Evolutionary conservation across 2,888 invertebrate genomes (phyloP).

Genomic region (Epinotia ramella): DNA sequence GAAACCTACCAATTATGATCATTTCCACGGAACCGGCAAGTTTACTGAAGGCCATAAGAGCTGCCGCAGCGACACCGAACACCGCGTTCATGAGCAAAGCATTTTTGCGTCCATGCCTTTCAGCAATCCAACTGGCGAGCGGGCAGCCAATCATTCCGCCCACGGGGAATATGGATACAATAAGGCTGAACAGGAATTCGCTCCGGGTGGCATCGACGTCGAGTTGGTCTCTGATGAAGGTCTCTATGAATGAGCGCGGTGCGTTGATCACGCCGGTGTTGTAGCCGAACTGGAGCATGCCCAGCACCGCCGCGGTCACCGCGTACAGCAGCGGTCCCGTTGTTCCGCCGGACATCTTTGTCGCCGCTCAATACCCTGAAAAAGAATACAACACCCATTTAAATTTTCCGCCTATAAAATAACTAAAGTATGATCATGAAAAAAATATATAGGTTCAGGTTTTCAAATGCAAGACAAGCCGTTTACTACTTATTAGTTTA

Average conservation of each 20-base stretch:
- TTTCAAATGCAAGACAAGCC: too few species aligned
- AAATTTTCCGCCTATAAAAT: background rate
- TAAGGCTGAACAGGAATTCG: conserved; percentile 86
- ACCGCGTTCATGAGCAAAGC: conserved; percentile 87
- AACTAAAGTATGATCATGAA: too few species aligned
- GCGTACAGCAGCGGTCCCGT: conserved; percentile 87
- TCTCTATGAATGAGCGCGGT: conserved; percentile 86
- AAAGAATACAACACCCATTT: conserved; percentile 49
- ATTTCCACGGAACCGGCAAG: conserved; percentile 87
- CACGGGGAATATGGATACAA: conserved; percentile 91
- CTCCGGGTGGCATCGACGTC: conserved; percentile 74
- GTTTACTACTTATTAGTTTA: too few species aligned
- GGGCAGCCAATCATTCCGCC: conserved; percentile 93
- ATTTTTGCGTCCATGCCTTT: conserved; percentile 88
- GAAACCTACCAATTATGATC: conserved; percentile 89
- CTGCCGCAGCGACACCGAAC: conserved; percentile 87
- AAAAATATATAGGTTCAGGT: background rate
- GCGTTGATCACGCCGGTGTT: conserved; percentile 90
- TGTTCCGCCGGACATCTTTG: conserved; percentile 78
- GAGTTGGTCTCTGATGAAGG: conserved; percentile 85
- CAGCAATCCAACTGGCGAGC: conserved; percentile 89
- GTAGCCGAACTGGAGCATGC: conserved; percentile 90
- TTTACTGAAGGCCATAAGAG: conserved; percentile 88
- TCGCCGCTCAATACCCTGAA: conserved; percentile 61
- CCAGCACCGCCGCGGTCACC: conserved; percentile 87